phyloP scores from a whole-genome alignment of 2,888 invertebrate genomes.

The Phasia obesa region DNA sequence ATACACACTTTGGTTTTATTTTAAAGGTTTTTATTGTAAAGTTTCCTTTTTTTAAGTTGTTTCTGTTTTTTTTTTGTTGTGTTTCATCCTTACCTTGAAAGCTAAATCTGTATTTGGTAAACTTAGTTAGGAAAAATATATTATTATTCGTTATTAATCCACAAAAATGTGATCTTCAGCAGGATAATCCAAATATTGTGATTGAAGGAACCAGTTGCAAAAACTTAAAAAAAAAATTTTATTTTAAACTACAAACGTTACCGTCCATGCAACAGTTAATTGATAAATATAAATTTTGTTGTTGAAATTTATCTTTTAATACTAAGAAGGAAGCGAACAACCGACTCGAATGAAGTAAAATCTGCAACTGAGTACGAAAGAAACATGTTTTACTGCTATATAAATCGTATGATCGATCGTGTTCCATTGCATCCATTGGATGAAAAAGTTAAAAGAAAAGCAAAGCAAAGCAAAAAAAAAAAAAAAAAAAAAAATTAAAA shows the following conservation, averaged over 20 bases:
- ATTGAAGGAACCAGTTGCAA: conserved; percentile 47
- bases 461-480: conserved; percentile 24
- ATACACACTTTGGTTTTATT: conserved; percentile 22
- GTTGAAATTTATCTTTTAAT: conserved; percentile 4
- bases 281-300: conserved; percentile 29
- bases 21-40: not conserved
- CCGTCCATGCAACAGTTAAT: conserved; percentile 26
- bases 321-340: conserved; percentile 64
- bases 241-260: not conserved
- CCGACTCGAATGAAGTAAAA: conserved; percentile 76
- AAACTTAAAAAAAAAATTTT: conserved; percentile 13
- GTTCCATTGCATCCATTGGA: conserved; percentile 47
- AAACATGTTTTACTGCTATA: conserved; percentile 80
- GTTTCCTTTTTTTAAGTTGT: not conserved
- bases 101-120: conserved; percentile 63
- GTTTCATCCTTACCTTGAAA: conserved; percentile 73
- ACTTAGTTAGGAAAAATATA: conserved; percentile 34
- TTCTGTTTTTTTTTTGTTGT: conserved; percentile 3
- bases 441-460: conserved; percentile 20
- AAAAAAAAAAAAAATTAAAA: too few relatives aligned
- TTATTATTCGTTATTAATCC: conserved; percentile 46
- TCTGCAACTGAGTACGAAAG: conserved; percentile 80
- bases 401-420: conserved; percentile 76
- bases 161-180: conserved; percentile 60
- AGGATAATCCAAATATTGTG: conserved; percentile 63